Evolutionary conservation across 1,140 invertebrate genomes (phyloP), one percentile per base, ranked within the genome.

Genomic region (Microplitis demolitor): DNA sequence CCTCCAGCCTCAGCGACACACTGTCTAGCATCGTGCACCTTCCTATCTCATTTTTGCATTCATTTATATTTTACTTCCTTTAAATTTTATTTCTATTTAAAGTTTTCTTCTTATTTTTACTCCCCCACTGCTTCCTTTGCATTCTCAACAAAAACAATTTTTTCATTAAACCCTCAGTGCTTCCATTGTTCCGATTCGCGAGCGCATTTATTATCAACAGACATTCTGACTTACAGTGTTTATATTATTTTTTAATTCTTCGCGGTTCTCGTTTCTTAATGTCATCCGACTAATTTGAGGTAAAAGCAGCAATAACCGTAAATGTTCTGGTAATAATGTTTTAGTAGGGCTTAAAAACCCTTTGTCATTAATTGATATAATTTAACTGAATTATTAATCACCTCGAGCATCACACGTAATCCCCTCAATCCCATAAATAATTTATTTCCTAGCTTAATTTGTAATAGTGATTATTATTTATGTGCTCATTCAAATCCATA

Each of bases 81-180:
- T 54, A 5, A 34, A n/a, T 35, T 14, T 33, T 63, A 37, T 13
- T 66, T 45, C 39, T 66, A 14, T 37, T 51, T 66, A 14, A 37
- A 24, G 1, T 14, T 3, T 64, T 39, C 0, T 35, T 64, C 39
- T 63, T 35, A 3, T 6, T 45, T 9, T 6, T 45, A 45, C 6
- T 45, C 39, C 11, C 6, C 39, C 6, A 9, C 39, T 3, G 4
- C 5, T 45, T 9, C 39, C 76, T 75, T 74, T 75, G 60, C 70
- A 75, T 76, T 72, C 71, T 69, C 54, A 63, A 76, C 14, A 75
- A 66, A 31, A 62, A 76, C 74, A 72, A 73, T 68, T 72, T 62
- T 66, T 45, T 51, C 4, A 50, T 66, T 66, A 45, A 66, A 78
- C 74, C 13, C 72, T 60, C 69, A 71, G 62, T 74, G 74, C 72